These are phyloP conservation scores for Coregonus sp. DNA, from an alignment of 2,797 vertebrate species.

Conservation along the genomic window DNA sequence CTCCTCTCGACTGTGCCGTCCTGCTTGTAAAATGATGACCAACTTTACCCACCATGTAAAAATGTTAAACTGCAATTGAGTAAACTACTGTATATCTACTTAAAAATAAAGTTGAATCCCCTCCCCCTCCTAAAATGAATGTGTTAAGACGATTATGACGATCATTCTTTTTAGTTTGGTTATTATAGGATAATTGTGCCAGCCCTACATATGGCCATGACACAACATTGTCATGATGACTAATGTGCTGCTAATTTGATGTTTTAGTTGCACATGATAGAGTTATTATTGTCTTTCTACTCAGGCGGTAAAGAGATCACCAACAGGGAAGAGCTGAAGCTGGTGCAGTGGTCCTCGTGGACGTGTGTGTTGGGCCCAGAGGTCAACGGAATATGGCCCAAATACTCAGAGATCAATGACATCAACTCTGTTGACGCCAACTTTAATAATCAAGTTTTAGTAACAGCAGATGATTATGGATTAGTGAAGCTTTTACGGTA, in stretches of 20 bases:
- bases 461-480: conserved; percentile 96
- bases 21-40: too few species aligned
- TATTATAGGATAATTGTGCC: too few species aligned
- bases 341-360: conserved; percentile 94
- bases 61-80: too few species aligned
- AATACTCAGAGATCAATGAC: conserved; percentile 94
- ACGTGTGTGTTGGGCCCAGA: conserved; percentile 93
- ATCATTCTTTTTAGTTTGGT: too few species aligned
- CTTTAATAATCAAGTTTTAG: conserved; percentile 93
- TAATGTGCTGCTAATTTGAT: not conserved
- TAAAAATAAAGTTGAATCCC: too few species aligned
- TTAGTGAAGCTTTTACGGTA: conserved; percentile 95
- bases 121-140: too few species aligned
- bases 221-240: conserved; percentile 6
- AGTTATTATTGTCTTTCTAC: conserved; percentile 42
- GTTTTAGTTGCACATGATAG: not conserved
- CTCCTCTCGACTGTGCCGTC: too few species aligned
- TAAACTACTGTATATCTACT: too few species aligned
- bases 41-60: too few species aligned
- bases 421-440: conserved; percentile 98
- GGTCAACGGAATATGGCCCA: conserved; percentile 97
- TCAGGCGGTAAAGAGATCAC: conserved; percentile 94
- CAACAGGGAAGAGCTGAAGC: conserved; percentile 93
- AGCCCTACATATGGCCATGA: too few species aligned
- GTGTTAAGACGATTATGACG: too few species aligned